Evolutionary conservation across 2,888 invertebrate genomes (phyloP).

Genomic region (Biston stratarius): DNA sequence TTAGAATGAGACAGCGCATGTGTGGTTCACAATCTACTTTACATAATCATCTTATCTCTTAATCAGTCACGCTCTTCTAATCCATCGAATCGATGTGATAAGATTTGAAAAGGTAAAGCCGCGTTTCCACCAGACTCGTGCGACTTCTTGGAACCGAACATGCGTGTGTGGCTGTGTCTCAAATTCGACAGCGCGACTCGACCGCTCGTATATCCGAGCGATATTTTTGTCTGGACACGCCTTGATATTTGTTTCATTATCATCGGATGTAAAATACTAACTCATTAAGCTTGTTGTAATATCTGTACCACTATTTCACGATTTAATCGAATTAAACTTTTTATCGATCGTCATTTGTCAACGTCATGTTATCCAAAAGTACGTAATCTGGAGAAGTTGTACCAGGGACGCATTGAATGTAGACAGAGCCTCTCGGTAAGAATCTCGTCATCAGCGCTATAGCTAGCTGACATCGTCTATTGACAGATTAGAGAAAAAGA

Average conservation of each 20-base stretch:
- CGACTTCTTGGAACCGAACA: no score
- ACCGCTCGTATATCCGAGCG: no score
- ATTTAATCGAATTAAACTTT: neutral
- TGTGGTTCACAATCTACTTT: neutral
- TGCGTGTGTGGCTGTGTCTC: no score
- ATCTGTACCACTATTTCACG: neutral
- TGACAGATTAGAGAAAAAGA: no score
- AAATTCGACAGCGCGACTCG: no score
- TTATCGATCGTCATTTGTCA: neutral
- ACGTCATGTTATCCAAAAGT: neutral
- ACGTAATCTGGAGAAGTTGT: no score
- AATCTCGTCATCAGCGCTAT: no score
- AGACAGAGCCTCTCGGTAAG: no score
- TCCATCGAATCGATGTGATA: constrained; percentile 19
- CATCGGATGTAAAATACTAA: neutral
- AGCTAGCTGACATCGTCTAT: no score
- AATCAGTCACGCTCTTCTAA: constrained; percentile 3
- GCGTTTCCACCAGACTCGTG: neutral
- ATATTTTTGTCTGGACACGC: no score
- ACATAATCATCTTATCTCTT: neutral
- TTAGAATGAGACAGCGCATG: constrained; percentile 10
- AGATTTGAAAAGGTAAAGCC: neutral
- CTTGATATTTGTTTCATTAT: no score
- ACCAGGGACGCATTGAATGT: no score
- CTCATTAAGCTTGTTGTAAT: neutral